Conservation (phyloP, 2,113 vertebrate genomes). For the Antigone vipio region DNA sequence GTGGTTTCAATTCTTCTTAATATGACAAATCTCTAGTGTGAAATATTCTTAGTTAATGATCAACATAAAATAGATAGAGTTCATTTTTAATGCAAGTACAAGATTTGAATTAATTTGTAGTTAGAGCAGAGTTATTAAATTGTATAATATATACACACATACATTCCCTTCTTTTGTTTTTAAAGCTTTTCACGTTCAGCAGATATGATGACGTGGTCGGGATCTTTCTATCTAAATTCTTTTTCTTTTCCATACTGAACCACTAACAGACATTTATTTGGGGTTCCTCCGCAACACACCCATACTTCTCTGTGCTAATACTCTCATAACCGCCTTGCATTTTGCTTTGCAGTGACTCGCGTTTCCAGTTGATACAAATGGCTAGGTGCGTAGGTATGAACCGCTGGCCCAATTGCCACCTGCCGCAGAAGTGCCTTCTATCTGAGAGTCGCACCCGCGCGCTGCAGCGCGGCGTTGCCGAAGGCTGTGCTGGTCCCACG, state of each 20-base stretch:
- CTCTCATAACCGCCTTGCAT: neutral
- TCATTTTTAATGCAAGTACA: constrained; percentile 87
- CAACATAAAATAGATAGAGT: constrained; percentile 87
- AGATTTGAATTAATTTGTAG: constrained; percentile 86
- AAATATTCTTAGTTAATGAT: constrained; percentile 88
- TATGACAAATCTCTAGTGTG: constrained; percentile 86
- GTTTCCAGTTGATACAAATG: neutral
- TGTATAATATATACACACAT: constrained; percentile 46
- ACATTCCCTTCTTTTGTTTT: constrained; percentile 42
- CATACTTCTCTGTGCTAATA: neutral
- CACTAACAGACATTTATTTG: neutral
- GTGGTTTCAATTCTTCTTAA: constrained; percentile 85
- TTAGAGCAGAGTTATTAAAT: constrained; percentile 75
- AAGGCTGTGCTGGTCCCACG: neutral
- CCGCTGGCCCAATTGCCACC: neutral
- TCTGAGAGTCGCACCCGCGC: neutral
- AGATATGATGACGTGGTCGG: neutral
- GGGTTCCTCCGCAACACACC: neutral
- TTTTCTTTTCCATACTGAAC: neutral
- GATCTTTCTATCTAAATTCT: neutral
- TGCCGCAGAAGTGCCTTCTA: neutral
- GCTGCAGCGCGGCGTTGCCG: neutral
- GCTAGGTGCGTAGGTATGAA: neutral
- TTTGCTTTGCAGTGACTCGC: neutral
- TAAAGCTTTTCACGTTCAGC: neutral